These are phyloP conservation scores for Oikopleura albicans DNA, from an alignment of 23 tunicate genomes.

Conservation along the genomic window DNA sequence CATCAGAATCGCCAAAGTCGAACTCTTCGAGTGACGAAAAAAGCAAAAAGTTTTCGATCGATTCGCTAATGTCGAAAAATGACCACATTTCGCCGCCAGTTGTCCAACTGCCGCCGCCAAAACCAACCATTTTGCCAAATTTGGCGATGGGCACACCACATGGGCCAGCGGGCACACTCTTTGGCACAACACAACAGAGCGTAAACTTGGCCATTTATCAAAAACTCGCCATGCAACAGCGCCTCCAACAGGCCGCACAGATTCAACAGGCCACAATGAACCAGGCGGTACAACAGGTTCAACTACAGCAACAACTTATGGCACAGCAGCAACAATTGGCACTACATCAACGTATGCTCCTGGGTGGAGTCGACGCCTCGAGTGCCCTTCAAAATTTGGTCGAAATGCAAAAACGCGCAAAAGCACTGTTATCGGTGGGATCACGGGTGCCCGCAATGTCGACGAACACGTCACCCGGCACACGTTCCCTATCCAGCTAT, in stretches of 20 bases:
- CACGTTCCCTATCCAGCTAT: not conserved
- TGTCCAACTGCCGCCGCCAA: not conserved
- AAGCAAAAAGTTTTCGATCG: not conserved
- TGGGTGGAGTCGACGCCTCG: not conserved
- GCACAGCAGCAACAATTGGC: not conserved
- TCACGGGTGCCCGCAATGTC: not conserved
- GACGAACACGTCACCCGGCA: not conserved
- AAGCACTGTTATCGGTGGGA: not conserved
- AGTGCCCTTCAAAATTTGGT: not conserved
- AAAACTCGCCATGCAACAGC: not conserved
- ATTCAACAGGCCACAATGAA: not conserved
- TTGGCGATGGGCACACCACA: not conserved
- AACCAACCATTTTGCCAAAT: not conserved
- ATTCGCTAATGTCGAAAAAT: not conserved
- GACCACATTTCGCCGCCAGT: not conserved
- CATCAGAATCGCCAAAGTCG: not conserved
- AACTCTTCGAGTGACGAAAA: not conserved
- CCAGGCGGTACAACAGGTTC: not conserved
- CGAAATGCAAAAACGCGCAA: not conserved
- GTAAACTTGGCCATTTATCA: not conserved
- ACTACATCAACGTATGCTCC: not conserved
- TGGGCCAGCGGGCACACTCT: not conserved
- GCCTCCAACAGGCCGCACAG: slow-evolving; percentile 3
- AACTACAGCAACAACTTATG: not conserved
- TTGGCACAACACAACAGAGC: not conserved